These are phyloP conservation scores for Tholera decimalis DNA, from an alignment of 2,888 invertebrate genomes.

Conservation along the genomic window DNA sequence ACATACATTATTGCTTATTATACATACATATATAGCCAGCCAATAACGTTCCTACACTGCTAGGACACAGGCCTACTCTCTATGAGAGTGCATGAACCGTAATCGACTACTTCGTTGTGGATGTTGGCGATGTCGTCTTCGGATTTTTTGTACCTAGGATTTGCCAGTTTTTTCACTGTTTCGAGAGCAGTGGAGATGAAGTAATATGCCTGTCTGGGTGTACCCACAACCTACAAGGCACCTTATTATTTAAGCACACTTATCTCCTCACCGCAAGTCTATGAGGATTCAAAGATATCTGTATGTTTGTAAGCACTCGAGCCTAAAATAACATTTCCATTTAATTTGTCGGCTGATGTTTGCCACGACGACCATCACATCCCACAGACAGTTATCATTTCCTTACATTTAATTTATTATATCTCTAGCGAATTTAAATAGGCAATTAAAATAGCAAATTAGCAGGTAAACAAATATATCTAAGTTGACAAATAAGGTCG, in stretches of 20 bases:
- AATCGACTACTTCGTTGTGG: too few relatives aligned
- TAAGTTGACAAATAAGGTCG: conserved; percentile 70
- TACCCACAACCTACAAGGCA: too few relatives aligned
- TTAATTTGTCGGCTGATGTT: background rate
- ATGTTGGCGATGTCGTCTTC: too few relatives aligned
- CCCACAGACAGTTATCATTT: conserved; percentile 12
- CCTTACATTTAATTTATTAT: conserved; percentile 30
- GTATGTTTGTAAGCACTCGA: background rate
- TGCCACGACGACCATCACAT: background rate
- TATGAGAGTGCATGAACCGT: too few relatives aligned
- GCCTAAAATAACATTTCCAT: background rate
- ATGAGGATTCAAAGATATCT: conserved; percentile 4
- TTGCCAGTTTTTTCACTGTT: too few relatives aligned
- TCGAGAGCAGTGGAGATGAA: too few relatives aligned
- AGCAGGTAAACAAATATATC: conserved; percentile 50
- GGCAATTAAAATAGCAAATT: conserved; percentile 66
- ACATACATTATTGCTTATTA: background rate
- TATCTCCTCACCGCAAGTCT: background rate
- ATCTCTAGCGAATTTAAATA: conserved; percentile 56
- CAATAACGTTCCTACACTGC: too few relatives aligned
- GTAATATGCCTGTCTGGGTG: too few relatives aligned
- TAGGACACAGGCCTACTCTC: too few relatives aligned
- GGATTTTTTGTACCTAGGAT: too few relatives aligned
- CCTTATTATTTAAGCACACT: background rate
- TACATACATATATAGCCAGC: too few relatives aligned